These are phyloP conservation scores for Macrocentrus cingulum DNA, from an alignment of 1,140 invertebrate species.

Conservation along the genomic window DNA sequence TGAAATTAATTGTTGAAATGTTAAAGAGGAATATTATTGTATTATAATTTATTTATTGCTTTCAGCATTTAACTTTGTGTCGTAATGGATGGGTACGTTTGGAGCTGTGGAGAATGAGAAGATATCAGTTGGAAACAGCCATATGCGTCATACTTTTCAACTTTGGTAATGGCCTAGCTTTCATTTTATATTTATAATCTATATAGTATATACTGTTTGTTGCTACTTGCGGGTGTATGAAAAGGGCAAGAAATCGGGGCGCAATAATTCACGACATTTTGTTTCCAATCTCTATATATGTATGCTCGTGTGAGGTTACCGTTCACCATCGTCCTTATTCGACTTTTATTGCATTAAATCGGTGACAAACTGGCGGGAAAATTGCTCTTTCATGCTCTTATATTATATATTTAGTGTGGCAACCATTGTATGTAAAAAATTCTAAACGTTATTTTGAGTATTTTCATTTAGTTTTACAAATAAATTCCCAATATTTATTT, in stretches of 20 bases:
- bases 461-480: too few species aligned
- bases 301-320: background rate
- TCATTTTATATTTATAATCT: constrained; percentile 26
- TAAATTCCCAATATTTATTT: too few species aligned
- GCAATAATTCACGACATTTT: too few species aligned
- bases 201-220: background rate
- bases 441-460: background rate
- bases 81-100: too few species aligned
- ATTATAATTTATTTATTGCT: too few species aligned
- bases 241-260: background rate
- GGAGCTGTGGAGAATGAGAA: background rate
- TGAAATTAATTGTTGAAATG: too few species aligned
- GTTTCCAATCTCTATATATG: background rate
- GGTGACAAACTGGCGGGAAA: constrained; percentile 11
- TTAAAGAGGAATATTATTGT: too few species aligned
- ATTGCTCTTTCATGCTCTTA: background rate
- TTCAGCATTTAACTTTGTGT: too few species aligned
- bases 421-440: too few species aligned
- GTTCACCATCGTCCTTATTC: background rate
- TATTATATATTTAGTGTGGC: constrained; percentile 5
- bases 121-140: constrained; percentile 27
- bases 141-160: constrained; percentile 30
- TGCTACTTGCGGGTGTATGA: background rate
- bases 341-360: constrained; percentile 18
- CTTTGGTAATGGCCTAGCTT: constrained; percentile 22